Evolutionary conservation across 2,113 vertebrate genomes (phyloP).

Genomic region (Parus major): DNA sequence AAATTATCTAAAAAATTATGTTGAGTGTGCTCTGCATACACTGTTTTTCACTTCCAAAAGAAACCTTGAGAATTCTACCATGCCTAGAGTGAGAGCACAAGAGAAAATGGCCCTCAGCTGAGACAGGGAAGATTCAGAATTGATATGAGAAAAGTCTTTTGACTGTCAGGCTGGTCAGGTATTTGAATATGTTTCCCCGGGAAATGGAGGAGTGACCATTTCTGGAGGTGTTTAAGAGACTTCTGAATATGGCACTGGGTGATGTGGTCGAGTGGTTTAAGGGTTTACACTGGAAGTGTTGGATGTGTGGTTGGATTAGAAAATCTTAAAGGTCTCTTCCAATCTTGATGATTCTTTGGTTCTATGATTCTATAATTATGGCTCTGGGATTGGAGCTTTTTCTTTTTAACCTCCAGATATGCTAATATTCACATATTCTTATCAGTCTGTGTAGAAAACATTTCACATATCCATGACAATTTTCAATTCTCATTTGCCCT

Average conservation of each 20-base stretch:
- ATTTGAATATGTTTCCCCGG: background rate
- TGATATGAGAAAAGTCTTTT: background rate
- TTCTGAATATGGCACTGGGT: background rate
- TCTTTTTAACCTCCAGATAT: background rate
- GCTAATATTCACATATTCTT: background rate
- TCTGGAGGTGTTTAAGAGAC: background rate
- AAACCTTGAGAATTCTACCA: background rate
- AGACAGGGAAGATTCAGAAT: background rate
- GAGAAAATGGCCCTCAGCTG: background rate
- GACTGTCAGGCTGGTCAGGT: background rate
- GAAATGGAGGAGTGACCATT: background rate
- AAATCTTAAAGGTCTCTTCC: background rate
- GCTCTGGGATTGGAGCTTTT: background rate
- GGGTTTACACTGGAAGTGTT: background rate
- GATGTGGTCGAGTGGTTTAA: fast-evolving
- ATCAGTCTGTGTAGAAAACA: background rate
- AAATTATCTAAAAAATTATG: background rate
- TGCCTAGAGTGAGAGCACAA: background rate
- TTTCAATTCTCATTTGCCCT: background rate
- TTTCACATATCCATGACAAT: background rate
- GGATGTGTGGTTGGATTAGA: background rate
- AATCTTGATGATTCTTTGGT: background rate
- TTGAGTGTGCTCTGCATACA: fast-evolving
- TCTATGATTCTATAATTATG: background rate
- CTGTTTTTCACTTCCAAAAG: background rate